Evolutionary conservation across 2,797 vertebrate species (phyloP).

Genomic region (Coreius guichenoti): DNA sequence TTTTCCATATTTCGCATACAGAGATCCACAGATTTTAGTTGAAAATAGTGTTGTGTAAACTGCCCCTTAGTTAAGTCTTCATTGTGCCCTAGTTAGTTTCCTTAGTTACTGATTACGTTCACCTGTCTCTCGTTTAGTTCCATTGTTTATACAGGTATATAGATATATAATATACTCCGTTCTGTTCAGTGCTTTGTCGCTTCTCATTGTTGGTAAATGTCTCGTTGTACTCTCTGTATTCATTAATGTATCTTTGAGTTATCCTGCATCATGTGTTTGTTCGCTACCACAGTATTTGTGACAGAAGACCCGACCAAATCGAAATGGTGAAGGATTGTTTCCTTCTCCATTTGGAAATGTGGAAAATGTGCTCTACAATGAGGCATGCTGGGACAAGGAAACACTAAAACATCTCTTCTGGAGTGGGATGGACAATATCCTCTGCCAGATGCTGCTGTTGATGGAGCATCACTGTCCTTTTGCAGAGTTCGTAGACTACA

Average conservation of each 20-base stretch:
- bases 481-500: background rate
- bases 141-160: too few relatives aligned
- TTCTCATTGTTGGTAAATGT: too few relatives aligned
- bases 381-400: background rate
- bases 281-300: too few relatives aligned
- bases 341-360: too few relatives aligned
- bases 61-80: background rate
- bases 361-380: background rate
- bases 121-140: background rate
- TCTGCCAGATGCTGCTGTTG: background rate
- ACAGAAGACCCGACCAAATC: too few relatives aligned
- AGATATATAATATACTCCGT: too few relatives aligned
- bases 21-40: background rate
- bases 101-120: background rate
- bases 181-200: too few relatives aligned
- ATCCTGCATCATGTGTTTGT: too few relatives aligned
- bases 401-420: background rate
- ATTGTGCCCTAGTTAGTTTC: background rate
- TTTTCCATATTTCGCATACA: background rate
- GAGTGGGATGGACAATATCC: background rate
- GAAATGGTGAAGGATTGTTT: too few relatives aligned
- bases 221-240: too few relatives aligned
- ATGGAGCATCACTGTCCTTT: background rate
- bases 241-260: too few relatives aligned
- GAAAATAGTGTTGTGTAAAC: background rate